These are phyloP conservation scores for Cyphomyrus plagiostoma DNA, from an alignment of 2,113 vertebrate species.

Conservation along the genomic window DNA sequence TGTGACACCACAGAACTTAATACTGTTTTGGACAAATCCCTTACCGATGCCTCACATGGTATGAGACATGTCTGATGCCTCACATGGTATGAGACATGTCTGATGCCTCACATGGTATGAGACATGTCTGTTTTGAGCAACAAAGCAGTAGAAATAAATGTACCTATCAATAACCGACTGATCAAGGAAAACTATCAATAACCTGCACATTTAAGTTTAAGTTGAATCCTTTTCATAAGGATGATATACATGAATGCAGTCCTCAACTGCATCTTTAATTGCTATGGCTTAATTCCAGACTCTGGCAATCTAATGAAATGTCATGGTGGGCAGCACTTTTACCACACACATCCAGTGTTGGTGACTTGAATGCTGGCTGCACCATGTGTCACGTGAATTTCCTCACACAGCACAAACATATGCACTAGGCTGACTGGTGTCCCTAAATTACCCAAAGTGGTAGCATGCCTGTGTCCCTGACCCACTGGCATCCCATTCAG, in stretches of 20 bases:
- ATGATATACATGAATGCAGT: neutral
- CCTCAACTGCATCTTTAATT: neutral
- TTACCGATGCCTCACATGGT: neutral
- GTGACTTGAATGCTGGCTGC: neutral
- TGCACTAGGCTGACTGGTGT: neutral
- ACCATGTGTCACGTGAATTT: neutral
- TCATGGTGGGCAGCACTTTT: neutral
- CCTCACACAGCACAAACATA: neutral
- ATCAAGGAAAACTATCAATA: neutral
- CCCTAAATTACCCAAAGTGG: neutral
- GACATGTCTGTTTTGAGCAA: neutral
- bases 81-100: too few relatives aligned
- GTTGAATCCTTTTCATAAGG: neutral
- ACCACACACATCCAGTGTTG: neutral
- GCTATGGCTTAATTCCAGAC: neutral
- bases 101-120: neutral
- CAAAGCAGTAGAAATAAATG: neutral
- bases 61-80: neutral
- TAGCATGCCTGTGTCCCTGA: neutral
- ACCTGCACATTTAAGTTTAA: neutral
- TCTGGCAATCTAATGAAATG: neutral
- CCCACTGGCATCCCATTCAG: too few relatives aligned
- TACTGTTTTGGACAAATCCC: neutral
- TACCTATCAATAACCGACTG: neutral
- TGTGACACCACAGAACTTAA: neutral